Evolutionary conservation across 2,113 vertebrate genomes (phyloP), one percentile per base, ranked within the genome.

Genomic region (Silurus asotus): DNA sequence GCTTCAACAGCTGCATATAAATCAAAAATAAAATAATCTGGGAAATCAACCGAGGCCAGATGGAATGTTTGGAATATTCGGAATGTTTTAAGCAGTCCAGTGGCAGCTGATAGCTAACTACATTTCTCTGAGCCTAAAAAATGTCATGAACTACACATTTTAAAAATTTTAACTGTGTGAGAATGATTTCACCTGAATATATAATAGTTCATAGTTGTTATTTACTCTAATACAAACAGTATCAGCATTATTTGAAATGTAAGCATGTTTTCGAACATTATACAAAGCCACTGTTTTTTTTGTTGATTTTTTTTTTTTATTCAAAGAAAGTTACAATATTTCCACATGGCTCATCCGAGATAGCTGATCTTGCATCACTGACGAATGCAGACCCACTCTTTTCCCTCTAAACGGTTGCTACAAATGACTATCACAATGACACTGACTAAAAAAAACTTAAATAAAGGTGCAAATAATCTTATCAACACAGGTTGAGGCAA

Each of bases 1-100:
- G 75, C n/a, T 56, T 77, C n/a, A 56, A 49, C 28, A n/a, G 13
- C 75, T 28, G 53, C 53, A 17, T 56, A 70, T 70, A 56, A 6
- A 56, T 49, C 13, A 28, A 79, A 79, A 45, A 45, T 20, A 45
- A 45, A 45, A 79, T 19, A 79, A 56, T 56, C 62, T 37, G 64
- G 49, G 45, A 85, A 87, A 80, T 78, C 65, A 86, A 80, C 51
- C 11, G 20, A 76, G 64, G 79, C 61, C 65, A 81, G 49, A 82
- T 91, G 94, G 94, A 95, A 95, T 95, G 94, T 94, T 75, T 86
- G 86, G 87, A 94, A 93, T 91, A 89, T 94, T 84, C 92, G 94
- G 94, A 95, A 95, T 94, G 94, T 94, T 93, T 84, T 79, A 90
- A 92, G 89, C 83, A 45, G 83, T 87, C 86, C 81, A 91, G 90